Evolutionary conservation across 92 coral and sea anemone species (phyloP).

Genomic region (Scolanthus callimorphus): DNA sequence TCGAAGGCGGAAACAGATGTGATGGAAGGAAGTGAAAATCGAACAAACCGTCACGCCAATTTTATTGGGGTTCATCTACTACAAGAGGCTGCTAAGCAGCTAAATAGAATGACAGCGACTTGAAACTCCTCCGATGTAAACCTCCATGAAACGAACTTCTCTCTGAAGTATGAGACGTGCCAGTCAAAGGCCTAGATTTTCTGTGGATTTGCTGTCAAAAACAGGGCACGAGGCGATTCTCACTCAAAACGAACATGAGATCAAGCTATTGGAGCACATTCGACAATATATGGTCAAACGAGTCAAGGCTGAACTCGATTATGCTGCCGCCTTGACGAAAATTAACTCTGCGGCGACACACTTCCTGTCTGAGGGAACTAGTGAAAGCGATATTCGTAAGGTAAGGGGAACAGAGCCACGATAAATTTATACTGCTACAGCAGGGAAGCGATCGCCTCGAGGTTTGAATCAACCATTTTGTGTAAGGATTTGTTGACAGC

Average conservation of each 20-base stretch:
- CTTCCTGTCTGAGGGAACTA: slow-evolving; percentile 50
- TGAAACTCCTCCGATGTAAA: neutral
- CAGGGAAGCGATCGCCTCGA: too few relatives aligned
- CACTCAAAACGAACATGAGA: slow-evolving; percentile 71
- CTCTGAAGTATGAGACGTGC: slow-evolving; percentile 2
- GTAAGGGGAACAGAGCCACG: slow-evolving; percentile 24
- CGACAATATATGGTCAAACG: slow-evolving; percentile 65
- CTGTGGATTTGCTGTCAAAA: slow-evolving; percentile 67
- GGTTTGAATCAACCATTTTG: too few relatives aligned
- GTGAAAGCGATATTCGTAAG: slow-evolving; percentile 78
- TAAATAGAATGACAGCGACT: neutral
- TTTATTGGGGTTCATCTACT: neutral
- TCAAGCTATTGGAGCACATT: slow-evolving; percentile 79
- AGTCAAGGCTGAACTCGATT: slow-evolving; percentile 71
- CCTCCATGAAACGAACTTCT: neutral
- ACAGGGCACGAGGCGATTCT: slow-evolving; percentile 83
- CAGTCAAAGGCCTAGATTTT: slow-evolving; percentile 34
- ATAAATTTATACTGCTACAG: too few relatives aligned
- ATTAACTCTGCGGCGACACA: slow-evolving; percentile 60
- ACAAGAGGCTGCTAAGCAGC: neutral
- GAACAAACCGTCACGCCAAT: neutral
- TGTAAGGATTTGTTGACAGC: too few relatives aligned
- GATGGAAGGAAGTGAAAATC: neutral
- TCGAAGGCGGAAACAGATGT: slow-evolving; percentile 9
- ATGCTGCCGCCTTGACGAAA: slow-evolving; percentile 69